Conservation (phyloP, 1,140 invertebrate genomes). For the Drosophila paulistorum region DNA sequence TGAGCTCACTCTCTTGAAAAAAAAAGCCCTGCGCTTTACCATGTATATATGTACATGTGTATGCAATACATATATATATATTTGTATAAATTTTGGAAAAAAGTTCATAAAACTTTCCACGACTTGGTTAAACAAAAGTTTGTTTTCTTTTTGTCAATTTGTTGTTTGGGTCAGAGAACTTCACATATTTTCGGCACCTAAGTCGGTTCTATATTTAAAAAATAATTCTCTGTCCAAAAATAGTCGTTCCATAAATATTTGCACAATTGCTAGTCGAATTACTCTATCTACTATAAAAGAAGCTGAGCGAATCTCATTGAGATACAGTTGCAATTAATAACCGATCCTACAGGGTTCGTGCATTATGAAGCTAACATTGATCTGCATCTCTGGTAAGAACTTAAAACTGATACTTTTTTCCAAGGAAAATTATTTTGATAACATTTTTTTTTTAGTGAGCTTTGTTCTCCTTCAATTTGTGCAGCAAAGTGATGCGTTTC, state of each 20-base stretch:
- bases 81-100: not conserved
- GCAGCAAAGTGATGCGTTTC: not conserved
- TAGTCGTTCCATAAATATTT: not conserved
- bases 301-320: not conserved
- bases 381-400: not conserved
- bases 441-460: not conserved
- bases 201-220: not conserved
- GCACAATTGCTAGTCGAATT: not conserved
- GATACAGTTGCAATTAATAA: not conserved
- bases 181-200: not conserved
- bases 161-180: not conserved
- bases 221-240: not conserved
- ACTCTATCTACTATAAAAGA: not conserved
- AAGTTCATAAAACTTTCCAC: not conserved
- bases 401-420: not conserved
- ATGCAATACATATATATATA: not conserved
- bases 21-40: not conserved
- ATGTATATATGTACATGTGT: not conserved
- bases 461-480: not conserved
- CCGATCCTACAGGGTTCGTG: no score
- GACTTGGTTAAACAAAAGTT: conserved; percentile 10
- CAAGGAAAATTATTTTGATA: not conserved
- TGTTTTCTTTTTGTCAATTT: conserved; percentile 2
- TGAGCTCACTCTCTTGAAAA: conserved; percentile 1
- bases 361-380: not conserved